phyloP scores from a whole-genome alignment of 2,113 vertebrate species.

The Paramormyrops kingsleyae region DNA sequence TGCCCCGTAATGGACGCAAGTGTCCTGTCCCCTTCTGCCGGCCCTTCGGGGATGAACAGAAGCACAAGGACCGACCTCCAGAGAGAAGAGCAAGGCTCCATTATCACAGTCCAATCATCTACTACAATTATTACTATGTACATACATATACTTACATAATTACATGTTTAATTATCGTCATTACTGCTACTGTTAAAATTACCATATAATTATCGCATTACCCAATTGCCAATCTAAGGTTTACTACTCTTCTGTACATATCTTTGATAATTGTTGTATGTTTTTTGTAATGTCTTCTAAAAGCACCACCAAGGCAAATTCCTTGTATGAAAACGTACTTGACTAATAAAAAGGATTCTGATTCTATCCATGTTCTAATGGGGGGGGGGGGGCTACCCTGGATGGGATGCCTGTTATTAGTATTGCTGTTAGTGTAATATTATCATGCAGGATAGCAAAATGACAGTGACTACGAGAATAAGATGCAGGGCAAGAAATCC shows the following conservation, averaged over 20 bases:
- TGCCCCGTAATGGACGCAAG: conserved; percentile 61
- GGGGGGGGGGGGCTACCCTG: not conserved
- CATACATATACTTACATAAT: too few relatives aligned
- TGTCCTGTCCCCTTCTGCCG: conserved; percentile 21
- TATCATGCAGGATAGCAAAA: not conserved
- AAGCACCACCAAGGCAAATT: too few relatives aligned
- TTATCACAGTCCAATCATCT: not conserved
- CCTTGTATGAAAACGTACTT: too few relatives aligned
- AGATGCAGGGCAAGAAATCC: not conserved
- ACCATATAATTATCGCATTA: too few relatives aligned
- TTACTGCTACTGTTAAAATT: too few relatives aligned
- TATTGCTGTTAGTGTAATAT: not conserved
- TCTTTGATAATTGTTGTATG: too few relatives aligned
- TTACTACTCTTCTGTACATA: too few relatives aligned
- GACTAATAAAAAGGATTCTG: too few relatives aligned
- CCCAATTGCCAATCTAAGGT: too few relatives aligned
- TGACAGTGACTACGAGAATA: not conserved
- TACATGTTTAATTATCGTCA: too few relatives aligned
- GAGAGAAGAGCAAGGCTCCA: not conserved
- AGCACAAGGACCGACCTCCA: not conserved
- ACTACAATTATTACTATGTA: too few relatives aligned
- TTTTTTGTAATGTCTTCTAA: too few relatives aligned
- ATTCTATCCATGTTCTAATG: not conserved
- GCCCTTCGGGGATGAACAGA: not conserved
- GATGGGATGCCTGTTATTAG: not conserved